These are phyloP conservation scores for Maccullochella peelii DNA, from an alignment of 2,113 vertebrate genomes.

Conservation along the genomic window DNA sequence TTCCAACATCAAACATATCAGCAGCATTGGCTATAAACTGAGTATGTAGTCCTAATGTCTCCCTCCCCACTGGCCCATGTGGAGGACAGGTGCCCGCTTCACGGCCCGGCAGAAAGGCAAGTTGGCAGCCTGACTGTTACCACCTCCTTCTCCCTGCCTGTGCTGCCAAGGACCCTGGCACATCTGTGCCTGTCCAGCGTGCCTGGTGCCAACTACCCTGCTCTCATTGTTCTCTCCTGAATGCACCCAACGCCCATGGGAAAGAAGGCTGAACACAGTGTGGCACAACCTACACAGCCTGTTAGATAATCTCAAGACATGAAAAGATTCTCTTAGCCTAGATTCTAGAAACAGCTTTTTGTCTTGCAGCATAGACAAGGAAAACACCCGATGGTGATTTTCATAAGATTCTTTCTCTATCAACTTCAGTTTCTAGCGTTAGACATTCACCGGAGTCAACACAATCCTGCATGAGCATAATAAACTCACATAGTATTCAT, in stretches of 20 bases:
- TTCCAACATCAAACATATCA: constrained; percentile 30
- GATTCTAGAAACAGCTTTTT: constrained; percentile 65
- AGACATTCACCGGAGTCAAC: not conserved
- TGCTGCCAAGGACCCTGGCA: constrained; percentile 70
- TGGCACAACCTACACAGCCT: constrained; percentile 66
- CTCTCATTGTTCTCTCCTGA: constrained; percentile 70
- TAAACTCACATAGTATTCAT: not conserved
- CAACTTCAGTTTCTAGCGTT: constrained; percentile 17
- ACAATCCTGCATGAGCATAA: not conserved
- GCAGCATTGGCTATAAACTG: constrained; percentile 11
- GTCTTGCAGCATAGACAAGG: constrained; percentile 21
- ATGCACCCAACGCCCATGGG: constrained; percentile 71
- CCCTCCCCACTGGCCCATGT: constrained; percentile 44
- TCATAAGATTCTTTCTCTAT: not conserved
- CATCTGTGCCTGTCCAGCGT: constrained; percentile 70
- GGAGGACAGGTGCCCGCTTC: constrained; percentile 66
- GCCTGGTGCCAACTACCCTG: constrained; percentile 58
- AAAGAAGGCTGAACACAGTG: constrained; percentile 56
- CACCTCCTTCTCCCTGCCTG: constrained; percentile 41
- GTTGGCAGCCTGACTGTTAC: constrained; percentile 62
- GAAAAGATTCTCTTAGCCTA: constrained; percentile 71
- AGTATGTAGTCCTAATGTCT: constrained; percentile 33
- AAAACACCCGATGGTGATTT: constrained; percentile 54
- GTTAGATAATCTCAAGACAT: constrained; percentile 72
- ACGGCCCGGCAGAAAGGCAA: constrained; percentile 56